Conservation (phyloP, 2,888 invertebrate species). For the Lepidocyrtoides sp. region DNA sequence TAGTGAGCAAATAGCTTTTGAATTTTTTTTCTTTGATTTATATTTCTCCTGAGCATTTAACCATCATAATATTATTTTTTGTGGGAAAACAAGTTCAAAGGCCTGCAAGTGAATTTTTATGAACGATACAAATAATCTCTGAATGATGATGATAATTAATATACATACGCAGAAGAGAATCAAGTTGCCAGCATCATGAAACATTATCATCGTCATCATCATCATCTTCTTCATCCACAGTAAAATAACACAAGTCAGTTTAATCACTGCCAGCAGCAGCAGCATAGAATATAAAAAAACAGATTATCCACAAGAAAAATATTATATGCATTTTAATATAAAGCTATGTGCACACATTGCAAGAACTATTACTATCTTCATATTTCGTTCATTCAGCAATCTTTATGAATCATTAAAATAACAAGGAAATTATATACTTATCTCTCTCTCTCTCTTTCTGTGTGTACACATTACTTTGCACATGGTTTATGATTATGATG, state of each 20-base stretch:
- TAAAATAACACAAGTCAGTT: background rate
- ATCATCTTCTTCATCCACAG: background rate
- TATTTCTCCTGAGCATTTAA: background rate
- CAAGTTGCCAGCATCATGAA: background rate
- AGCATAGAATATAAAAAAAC: background rate
- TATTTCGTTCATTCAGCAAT: background rate
- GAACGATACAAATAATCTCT: background rate
- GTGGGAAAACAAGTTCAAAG: constrained; percentile 76
- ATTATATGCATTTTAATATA: background rate
- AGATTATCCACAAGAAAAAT: background rate
- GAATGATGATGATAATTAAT: constrained; percentile 15
- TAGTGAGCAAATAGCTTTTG: background rate
- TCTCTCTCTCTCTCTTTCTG: background rate
- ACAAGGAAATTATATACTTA: background rate
- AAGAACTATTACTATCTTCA: background rate
- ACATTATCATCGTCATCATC: background rate
- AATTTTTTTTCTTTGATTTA: background rate
- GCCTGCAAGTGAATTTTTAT: constrained; percentile 23
- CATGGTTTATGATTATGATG: background rate
- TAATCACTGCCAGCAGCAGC: background rate
- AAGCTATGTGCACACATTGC: background rate
- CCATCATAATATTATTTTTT: constrained; percentile 21
- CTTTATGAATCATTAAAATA: constrained; percentile 43
- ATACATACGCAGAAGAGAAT: background rate
- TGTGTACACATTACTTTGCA: background rate